A percentile compares a stretch with the other conserved stretches of the same genome.
phyloP scores from a whole-genome alignment of 2,113 vertebrate species.

The Proterorhinus semilunaris region DNA sequence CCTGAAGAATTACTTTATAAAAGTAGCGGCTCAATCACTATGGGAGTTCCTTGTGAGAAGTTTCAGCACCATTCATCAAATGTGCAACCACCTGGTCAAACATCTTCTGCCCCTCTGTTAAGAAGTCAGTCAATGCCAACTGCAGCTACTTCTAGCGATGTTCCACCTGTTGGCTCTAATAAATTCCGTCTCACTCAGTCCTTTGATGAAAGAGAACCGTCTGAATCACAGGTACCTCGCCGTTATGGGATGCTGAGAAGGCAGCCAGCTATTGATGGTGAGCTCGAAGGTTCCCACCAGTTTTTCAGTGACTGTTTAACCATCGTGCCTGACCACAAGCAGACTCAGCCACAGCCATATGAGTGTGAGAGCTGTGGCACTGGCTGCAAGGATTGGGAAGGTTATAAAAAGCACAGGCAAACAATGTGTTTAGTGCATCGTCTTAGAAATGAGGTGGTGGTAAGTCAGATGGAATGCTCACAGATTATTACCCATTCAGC shows the following conservation, averaged over 20 bases:
- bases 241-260: conserved; percentile 89
- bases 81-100: conserved; percentile 45
- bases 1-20: conserved; percentile 63
- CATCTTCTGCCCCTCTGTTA: conserved; percentile 84
- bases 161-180: conserved; percentile 75
- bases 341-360: conserved; percentile 68
- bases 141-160: conserved; percentile 79
- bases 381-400: conserved; percentile 88
- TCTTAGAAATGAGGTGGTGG: conserved; percentile 69
- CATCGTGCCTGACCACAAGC: conserved; percentile 58
- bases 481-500: conserved; percentile 82
- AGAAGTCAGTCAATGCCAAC: conserved; percentile 97
- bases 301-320: conserved; percentile 51
- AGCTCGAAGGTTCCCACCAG: conserved; percentile 47
- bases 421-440: conserved; percentile 82
- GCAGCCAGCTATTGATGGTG: conserved; percentile 89
- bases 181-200: conserved; percentile 89
- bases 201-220: conserved; percentile 86
- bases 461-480: conserved; percentile 77
- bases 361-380: conserved; percentile 89
- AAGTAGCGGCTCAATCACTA: conserved; percentile 73
- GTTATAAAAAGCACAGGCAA: conserved; percentile 90
- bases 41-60: conserved; percentile 75
- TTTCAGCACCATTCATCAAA: conserved; percentile 66
- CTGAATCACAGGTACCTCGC: conserved; percentile 78